Base-by-base conservation (phyloP, 2,888 invertebrate genomes). In the Heliconius cydno region DNA sequence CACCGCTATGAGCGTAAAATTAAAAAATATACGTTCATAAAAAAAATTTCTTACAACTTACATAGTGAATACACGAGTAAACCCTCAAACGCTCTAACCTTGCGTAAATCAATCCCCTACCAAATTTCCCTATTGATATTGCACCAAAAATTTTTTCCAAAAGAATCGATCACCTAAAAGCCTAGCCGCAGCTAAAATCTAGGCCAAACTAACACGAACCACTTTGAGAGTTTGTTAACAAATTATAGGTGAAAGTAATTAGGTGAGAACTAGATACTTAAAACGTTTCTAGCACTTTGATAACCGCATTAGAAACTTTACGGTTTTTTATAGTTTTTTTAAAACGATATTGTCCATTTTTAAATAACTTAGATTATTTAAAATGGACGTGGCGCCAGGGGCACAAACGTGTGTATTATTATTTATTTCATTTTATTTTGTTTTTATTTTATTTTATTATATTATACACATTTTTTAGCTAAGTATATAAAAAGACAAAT, bases 131-230 rank as follows among this genome's bases (percentile, higher is more conserved):
- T 57, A 52, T 72, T 34, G 52, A 57, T 57, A 30, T 72, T 57
- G 72, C 52, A 57, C 72, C 30, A 25, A 41, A 71, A 77, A 10
- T n/a, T 65, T 7, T 30, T 28, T 52, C n/a, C 57, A 67, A 74
- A 74, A 13, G 38, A 74, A 68, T 68, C 57, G 68, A 75, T 73
- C 63, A 63, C 71, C 41, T 67, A 68, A 74, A 78, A 65, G 38
- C 25, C 60, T 57, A 81, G 72, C 73, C 76, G 38, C 76, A 65
- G 52, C 34, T 46, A 30, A n/a, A 74, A 80, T 77, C 76, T 78
- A 80, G 81, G 76, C 28, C 80, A 78, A 70, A 68, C 68, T 76
- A 73, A 57, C 71, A 82, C 76, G 77, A 80, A 82, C 74, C 75
- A 63, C 70, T 80, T 79, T 70, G 30, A 63, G 75, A 82, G 76